Evolutionary conservation across 64 coral and sea anemone species (phyloP).

Genomic region (Pachyseris speciosa): DNA sequence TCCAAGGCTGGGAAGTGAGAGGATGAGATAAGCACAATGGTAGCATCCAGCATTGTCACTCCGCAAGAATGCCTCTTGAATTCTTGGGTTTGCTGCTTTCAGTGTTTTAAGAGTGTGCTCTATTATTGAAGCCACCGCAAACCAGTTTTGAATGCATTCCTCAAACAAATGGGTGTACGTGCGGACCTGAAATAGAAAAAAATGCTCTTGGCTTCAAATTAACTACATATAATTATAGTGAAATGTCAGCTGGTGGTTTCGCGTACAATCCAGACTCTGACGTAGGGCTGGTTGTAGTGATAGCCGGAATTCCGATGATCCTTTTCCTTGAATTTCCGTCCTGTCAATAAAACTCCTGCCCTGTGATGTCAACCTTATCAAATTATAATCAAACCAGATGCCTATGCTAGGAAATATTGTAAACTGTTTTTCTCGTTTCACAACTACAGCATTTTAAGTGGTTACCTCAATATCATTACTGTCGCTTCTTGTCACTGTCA

Average conservation of each 20-base stretch:
- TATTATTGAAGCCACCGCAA: slow-evolving; percentile 48
- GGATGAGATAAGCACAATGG: slow-evolving; percentile 30
- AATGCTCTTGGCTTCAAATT: background rate
- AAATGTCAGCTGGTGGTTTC: no score
- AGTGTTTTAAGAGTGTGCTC: background rate
- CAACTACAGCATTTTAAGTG: no score
- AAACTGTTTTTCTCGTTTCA: background rate
- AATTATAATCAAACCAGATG: background rate
- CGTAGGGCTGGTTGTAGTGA: no score
- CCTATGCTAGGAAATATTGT: background rate
- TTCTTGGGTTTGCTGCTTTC: background rate
- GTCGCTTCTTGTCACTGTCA: slow-evolving; percentile 2
- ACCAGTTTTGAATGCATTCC: slow-evolving; percentile 65
- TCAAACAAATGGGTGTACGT: slow-evolving; percentile 41
- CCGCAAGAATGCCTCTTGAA: slow-evolving; percentile 21
- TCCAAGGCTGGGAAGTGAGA: slow-evolving; percentile 28
- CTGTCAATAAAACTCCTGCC: no score
- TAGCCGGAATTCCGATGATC: no score
- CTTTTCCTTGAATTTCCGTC: no score
- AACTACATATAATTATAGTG: no score
- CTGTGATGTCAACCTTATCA: no score
- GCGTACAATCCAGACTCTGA: no score
- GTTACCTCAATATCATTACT: background rate
- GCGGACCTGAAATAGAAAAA: slow-evolving; percentile 13
- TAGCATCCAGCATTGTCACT: slow-evolving; percentile 61